Conservation (phyloP, 2,113 vertebrate genomes). For the Rhinolophus sinicus region DNA sequence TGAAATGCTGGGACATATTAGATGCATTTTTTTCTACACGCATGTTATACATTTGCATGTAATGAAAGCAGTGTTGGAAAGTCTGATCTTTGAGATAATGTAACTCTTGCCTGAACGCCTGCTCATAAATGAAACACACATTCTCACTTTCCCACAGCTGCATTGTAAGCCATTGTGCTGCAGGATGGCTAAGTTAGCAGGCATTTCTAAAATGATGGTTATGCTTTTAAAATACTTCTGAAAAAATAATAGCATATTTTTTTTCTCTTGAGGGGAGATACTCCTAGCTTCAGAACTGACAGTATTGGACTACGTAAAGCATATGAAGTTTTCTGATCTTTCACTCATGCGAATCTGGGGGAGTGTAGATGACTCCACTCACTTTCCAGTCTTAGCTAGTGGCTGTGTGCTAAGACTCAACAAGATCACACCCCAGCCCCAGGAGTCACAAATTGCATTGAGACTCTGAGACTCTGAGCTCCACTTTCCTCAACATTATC, state of each 20-base stretch:
- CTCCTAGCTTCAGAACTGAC: not conserved
- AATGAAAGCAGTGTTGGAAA: not conserved
- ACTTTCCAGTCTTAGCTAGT: not conserved
- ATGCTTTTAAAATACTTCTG: not conserved
- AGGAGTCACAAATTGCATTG: rapidly evolving
- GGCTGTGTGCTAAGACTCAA: not conserved
- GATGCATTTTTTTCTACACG: not conserved
- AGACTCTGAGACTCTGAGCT: not conserved
- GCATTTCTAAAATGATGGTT: not conserved
- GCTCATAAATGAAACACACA: not conserved
- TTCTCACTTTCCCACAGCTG: not conserved
- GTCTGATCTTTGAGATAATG: not conserved
- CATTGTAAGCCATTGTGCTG: not conserved
- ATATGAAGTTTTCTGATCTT: not conserved
- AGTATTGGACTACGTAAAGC: not conserved
- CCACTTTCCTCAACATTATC: rapidly evolving
- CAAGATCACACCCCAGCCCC: rapidly evolving
- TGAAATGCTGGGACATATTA: not conserved
- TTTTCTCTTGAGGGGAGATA: not conserved
- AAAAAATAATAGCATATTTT: not conserved
- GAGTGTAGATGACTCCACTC: rapidly evolving
- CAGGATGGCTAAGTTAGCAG: not conserved
- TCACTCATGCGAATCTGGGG: not conserved
- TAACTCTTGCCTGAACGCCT: not conserved
- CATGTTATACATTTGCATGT: not conserved